Percentiles rank a stretch among this genome's conserved stretches.
Evolutionary conservation across 2,888 invertebrate genomes (phyloP).

Genomic region (Zootermopsis nevadensis): DNA sequence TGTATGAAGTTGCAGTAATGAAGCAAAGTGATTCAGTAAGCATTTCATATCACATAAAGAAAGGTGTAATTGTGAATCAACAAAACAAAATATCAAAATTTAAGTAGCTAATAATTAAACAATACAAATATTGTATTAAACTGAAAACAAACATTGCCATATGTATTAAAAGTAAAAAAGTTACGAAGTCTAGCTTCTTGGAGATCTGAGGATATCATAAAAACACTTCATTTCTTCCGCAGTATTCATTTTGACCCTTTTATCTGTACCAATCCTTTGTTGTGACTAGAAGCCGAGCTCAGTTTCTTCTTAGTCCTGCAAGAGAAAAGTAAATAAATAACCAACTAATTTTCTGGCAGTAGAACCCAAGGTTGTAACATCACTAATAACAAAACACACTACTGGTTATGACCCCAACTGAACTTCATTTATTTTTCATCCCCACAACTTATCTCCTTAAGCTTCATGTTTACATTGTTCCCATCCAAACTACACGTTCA

Average conservation of each 20-base stretch:
- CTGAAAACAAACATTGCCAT: neutral
- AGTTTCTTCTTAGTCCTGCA: slow-evolving; percentile 41
- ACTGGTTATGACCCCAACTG: neutral
- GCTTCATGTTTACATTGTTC: neutral
- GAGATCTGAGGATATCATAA: slow-evolving; percentile 16
- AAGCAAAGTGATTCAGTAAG: too few species aligned
- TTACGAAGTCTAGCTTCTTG: slow-evolving; percentile 16
- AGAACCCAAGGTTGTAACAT: too few species aligned
- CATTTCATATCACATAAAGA: too few species aligned
- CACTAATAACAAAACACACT: neutral
- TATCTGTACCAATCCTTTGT: neutral
- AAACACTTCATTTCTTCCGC: neutral
- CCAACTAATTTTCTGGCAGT: neutral
- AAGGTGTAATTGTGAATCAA: too few species aligned
- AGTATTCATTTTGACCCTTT: slow-evolving; percentile 21
- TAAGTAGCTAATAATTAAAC: neutral
- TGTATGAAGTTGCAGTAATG: too few species aligned
- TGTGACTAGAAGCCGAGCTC: slow-evolving; percentile 34
- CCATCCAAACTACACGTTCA: too few species aligned
- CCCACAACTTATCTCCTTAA: neutral
- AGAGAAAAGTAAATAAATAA: slow-evolving; percentile 2
- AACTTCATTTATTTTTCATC: too few species aligned
- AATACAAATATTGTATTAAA: neutral
- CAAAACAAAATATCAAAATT: too few species aligned
- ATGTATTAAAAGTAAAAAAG: neutral